Evolutionary conservation across 2,797 vertebrate genomes (phyloP).

Genomic region (Borostomias antarcticus): DNA sequence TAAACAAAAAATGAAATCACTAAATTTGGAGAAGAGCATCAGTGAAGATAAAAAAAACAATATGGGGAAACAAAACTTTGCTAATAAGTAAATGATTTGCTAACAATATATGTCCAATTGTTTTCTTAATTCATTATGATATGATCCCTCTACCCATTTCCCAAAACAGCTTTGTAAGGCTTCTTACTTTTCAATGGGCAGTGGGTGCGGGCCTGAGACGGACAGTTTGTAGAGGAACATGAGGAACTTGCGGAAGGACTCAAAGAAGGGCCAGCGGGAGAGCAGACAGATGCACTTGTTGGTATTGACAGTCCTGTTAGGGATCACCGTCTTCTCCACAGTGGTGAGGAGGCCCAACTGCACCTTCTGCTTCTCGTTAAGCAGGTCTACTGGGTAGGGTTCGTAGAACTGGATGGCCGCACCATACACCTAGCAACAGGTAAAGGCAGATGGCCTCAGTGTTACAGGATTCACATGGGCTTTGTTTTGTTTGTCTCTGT

Average conservation of each 20-base stretch:
- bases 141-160: background rate
- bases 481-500: too few relatives aligned
- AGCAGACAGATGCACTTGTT: conserved; percentile 99
- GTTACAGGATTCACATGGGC: background rate
- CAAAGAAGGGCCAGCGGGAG: conserved; percentile 97
- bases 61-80: too few relatives aligned
- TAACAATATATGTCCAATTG: too few relatives aligned
- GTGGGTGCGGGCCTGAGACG: conserved; percentile 91
- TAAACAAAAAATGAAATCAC: too few relatives aligned
- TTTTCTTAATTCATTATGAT: too few relatives aligned
- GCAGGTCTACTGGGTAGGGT: conserved; percentile 82
- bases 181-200: conserved; percentile 97
- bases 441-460: background rate
- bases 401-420: conserved; percentile 98
- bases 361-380: conserved; percentile 91
- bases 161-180: background rate
- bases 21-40: too few relatives aligned
- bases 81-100: too few relatives aligned
- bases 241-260: conserved; percentile 94
- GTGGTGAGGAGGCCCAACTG: conserved; percentile 91
- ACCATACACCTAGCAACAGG: conserved; percentile 87
- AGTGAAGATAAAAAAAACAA: too few relatives aligned
- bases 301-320: conserved; percentile 88
- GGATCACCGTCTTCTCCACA: conserved; percentile 89
- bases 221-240: conserved; percentile 98